These are phyloP conservation scores for Dysmachus trigonus DNA, from an alignment of 2,888 invertebrate genomes.

Conservation along the genomic window DNA sequence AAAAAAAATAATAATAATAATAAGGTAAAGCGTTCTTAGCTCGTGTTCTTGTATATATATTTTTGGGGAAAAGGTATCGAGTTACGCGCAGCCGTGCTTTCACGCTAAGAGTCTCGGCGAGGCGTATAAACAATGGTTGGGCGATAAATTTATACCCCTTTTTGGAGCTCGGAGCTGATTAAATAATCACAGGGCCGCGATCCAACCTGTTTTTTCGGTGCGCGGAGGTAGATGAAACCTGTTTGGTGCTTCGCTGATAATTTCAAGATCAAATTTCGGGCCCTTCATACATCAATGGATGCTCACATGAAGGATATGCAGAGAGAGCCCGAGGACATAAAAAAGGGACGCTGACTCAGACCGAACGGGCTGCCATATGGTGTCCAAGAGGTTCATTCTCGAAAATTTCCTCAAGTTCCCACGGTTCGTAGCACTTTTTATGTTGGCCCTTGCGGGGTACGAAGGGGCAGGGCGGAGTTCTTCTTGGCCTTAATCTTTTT, in stretches of 20 bases:
- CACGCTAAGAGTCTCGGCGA: background rate
- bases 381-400: slow-evolving; percentile 3
- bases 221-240: slow-evolving; percentile 12
- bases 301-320: slow-evolving; percentile 13
- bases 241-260: slow-evolving; percentile 31
- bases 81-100: slow-evolving; percentile 11
- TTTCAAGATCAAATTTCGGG: slow-evolving; percentile 43
- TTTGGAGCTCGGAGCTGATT: background rate
- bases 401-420: slow-evolving; percentile 32
- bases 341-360: slow-evolving; percentile 20
- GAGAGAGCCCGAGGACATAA: background rate
- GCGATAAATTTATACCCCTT: slow-evolving; percentile 27
- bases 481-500: background rate
- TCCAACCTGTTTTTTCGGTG: slow-evolving; percentile 9
- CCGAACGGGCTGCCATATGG: slow-evolving; percentile 24
- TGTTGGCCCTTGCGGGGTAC: slow-evolving; percentile 22
- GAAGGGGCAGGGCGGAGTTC: background rate
- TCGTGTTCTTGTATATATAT: slow-evolving; percentile 18
- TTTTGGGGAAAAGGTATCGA: background rate
- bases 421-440: slow-evolving; percentile 36
- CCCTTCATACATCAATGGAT: slow-evolving; percentile 36
- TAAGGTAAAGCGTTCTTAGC: slow-evolving; percentile 3
- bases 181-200: slow-evolving; percentile 14
- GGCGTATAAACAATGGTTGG: slow-evolving; percentile 4
- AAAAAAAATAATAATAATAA: background rate